Percentiles rank a stretch among this genome's conserved stretches.
Conservation (phyloP, 2,797 vertebrate species). For the Parotocinclus haroldoi region DNA sequence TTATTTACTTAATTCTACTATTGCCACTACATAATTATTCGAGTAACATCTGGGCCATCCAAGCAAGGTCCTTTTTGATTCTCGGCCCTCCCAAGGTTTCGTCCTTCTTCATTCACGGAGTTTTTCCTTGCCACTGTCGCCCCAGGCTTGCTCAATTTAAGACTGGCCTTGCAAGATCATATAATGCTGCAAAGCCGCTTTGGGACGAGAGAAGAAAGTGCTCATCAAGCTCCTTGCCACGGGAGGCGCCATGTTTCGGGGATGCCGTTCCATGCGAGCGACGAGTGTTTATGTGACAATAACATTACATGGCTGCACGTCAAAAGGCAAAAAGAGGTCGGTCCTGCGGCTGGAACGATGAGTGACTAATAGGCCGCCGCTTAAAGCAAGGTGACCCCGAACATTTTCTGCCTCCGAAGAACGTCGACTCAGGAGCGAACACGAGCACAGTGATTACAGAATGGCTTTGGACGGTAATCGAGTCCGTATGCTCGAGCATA, state of each 20-base stretch:
- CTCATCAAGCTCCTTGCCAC: conserved; percentile 28
- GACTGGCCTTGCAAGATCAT: too few species aligned
- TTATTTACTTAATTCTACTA: too few species aligned
- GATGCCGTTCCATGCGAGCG: conserved; percentile 19
- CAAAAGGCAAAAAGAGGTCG: conserved; percentile 24
- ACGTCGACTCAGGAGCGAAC: conserved; percentile 57
- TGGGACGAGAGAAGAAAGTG: neutral
- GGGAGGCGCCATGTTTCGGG: conserved; percentile 9
- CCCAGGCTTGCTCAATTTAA: too few species aligned
- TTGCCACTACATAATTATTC: too few species aligned
- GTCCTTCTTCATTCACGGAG: too few species aligned
- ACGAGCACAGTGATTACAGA: conserved; percentile 56
- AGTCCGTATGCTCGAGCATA: conserved; percentile 60
- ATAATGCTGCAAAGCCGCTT: too few species aligned
- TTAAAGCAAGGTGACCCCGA: conserved; percentile 46
- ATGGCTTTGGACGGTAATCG: conserved; percentile 60
- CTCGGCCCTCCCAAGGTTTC: too few species aligned
- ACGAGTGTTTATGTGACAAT: conserved; percentile 41
- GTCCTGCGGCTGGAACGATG: conserved; percentile 32
- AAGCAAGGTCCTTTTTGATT: too few species aligned
- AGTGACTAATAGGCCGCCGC: conserved; percentile 13
- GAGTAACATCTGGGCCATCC: too few species aligned
- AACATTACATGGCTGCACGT: conserved; percentile 26
- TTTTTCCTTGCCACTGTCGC: too few species aligned
- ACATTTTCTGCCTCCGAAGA: conserved; percentile 65